Evolutionary conservation across 1,140 invertebrate genomes (phyloP).

Genomic region (Mycetomoellerius zeteki): DNA sequence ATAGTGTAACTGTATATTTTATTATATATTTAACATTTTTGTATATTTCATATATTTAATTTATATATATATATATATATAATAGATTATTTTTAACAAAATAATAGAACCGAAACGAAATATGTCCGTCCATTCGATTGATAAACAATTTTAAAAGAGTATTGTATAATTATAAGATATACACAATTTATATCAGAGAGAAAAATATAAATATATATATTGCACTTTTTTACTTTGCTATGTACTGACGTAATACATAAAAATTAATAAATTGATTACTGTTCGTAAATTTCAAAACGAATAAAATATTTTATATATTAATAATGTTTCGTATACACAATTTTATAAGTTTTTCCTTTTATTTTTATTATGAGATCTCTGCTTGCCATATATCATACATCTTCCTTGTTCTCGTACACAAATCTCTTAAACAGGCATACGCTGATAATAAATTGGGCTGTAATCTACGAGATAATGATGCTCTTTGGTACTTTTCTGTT

Average conservation of each 20-base stretch:
- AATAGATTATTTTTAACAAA: conserved; percentile 1
- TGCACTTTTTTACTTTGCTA: conserved; percentile 6
- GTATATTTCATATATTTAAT: conserved; percentile 27
- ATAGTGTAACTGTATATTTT: conserved; percentile 2
- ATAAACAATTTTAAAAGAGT: neutral
- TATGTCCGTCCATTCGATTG: conserved; percentile 33
- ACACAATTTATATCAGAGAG: neutral
- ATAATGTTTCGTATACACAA: conserved; percentile 25
- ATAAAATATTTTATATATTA: conserved; percentile 24
- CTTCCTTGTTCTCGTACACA: conserved; percentile 41
- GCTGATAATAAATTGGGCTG: conserved; percentile 54
- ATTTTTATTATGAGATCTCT: conserved; percentile 55
- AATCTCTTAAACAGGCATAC: conserved; percentile 36
- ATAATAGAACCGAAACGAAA: neutral
- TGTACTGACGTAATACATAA: neutral
- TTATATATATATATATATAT: conserved; percentile 3
- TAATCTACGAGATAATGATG: conserved; percentile 38
- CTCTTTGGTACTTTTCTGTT: conserved; percentile 65
- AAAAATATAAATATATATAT: neutral
- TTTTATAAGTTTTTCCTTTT: conserved; percentile 37
- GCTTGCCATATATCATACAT: conserved; percentile 19
- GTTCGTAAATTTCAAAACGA: neutral
- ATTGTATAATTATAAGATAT: conserved; percentile 30
- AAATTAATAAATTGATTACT: conserved; percentile 25
- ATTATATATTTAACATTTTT: conserved; percentile 18